Base-by-base conservation (phyloP, 35 echinoderm and acorn worm species). In the Apostichopus parvimensis region DNA sequence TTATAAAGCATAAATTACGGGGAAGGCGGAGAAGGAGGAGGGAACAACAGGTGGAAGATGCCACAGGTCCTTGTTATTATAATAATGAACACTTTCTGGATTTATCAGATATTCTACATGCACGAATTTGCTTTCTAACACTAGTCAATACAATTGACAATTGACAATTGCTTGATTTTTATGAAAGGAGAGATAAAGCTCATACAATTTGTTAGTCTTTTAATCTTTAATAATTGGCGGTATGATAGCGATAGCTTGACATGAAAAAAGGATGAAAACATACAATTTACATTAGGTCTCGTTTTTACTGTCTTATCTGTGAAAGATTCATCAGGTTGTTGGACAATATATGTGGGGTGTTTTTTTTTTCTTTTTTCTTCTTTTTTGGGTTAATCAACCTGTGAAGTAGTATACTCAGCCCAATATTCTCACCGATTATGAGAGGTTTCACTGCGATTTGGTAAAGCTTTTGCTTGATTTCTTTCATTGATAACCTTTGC, bases 21-120 rank as follows among this genome's bases (percentile, higher is more conserved):
- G 6, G 12, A 75, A n/a, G 71, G 64, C 11, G 64, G 81, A 84
- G 53, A 23, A 84, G 10, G 15, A 84, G 53, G 81, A 58, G 54
- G 54, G 54, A 59, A 84, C 15, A 84, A 84, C 81, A 84, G 81
- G 81, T 84, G 81, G 81, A 58, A 84, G 54, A 84, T 84, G 81
- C 81, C 81, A 84, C 81, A 84, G 81, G 81, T 84, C 53, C 57
- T 23, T 13, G 53, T 84, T 60, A 84, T 84, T 60, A 84, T 84
- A 84, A 18, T 84, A 84, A 84, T 84, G 81, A 58, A 84, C 17
- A 84, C 20, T 18, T 84, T 9, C n/a, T 21, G 4, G 81, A 24
- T 84, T 58, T 58, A n/a, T 84, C 81, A 58, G n/a, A 84, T 59
- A 58, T 58, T 54, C 15, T 84, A 13, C 24, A 52, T n/a, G 56